Evolutionary conservation across 2,113 vertebrate genomes (phyloP).

Genomic region (Pollachius pollachius): DNA sequence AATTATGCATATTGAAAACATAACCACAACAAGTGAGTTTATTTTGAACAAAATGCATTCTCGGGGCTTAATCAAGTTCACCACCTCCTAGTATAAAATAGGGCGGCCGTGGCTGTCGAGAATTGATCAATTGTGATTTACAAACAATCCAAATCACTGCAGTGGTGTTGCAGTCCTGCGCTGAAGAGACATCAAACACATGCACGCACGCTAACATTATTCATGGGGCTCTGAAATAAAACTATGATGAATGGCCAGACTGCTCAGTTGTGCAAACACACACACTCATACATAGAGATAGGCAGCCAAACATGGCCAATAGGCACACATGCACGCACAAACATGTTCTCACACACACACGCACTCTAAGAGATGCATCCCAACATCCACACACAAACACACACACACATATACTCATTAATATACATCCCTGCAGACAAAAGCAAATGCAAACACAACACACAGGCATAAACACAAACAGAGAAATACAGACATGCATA

Average conservation of each 20-base stretch:
- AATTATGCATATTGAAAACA: no score
- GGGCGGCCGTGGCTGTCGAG: neutral
- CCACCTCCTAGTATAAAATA: no score
- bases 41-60: no score
- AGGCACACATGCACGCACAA: conserved; percentile 6
- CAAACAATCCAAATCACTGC: conserved; percentile 6
- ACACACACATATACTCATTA: neutral
- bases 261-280: conserved; percentile 9
- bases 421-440: neutral
- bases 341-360: neutral
- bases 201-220: conserved; percentile 3
- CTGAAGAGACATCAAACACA: conserved; percentile 7
- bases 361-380: neutral
- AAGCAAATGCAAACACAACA: neutral
- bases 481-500: conserved; percentile 1
- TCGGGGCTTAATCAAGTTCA: no score
- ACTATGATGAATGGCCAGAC: conserved; percentile 6
- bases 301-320: neutral
- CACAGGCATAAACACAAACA: no score
- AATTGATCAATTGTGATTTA: conserved; percentile 5
- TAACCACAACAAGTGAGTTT: no score
- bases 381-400: neutral
- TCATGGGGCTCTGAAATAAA: conserved; percentile 3
- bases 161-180: neutral
- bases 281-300: conserved; percentile 1